phyloP scores from a whole-genome alignment of 2,888 invertebrate species.

The Neocrepidodera transversa region DNA sequence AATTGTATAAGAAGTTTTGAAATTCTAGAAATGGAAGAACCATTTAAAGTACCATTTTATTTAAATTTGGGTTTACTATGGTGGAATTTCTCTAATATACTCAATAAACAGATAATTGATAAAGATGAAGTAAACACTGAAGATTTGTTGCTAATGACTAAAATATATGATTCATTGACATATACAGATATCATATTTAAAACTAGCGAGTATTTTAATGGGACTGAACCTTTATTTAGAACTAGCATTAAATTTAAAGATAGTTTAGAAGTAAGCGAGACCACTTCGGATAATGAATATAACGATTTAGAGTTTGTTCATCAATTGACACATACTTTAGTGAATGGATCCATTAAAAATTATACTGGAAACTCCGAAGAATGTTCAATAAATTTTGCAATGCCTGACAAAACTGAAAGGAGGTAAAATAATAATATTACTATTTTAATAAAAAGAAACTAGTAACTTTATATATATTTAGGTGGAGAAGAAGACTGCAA shows the following conservation, averaged over 20 bases:
- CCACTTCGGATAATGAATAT: conserved; percentile 47
- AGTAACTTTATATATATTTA: conserved; percentile 48
- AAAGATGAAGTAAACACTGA: conserved; percentile 2
- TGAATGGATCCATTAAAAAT: conserved; percentile 40
- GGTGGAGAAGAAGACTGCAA: conserved; percentile 57
- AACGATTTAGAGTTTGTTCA: conserved; percentile 44
- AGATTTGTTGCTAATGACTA: conserved; percentile 23
- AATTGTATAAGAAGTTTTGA: conserved; percentile 47
- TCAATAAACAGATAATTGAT: conserved; percentile 29
- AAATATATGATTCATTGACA: conserved; percentile 38
- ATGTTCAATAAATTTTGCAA: conserved; percentile 42
- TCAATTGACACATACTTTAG: conserved; percentile 56
- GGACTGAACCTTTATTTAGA: conserved; percentile 52
- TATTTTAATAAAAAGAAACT: no score
- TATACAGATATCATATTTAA: conserved; percentile 48
- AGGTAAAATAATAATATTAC: conserved; percentile 45
- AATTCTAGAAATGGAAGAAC: conserved; percentile 37
- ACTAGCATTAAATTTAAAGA: conserved; percentile 52
- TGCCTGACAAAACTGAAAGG: conserved; percentile 46
- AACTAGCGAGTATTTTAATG: conserved; percentile 35
- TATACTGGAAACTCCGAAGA: conserved; percentile 29
- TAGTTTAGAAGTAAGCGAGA: conserved; percentile 58
- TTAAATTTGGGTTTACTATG: conserved; percentile 46
- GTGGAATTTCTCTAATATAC: conserved; percentile 49
- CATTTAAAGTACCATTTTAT: conserved; percentile 42